Conservation (phyloP, 2,797 vertebrate species). For the Mormyrops boulengeri region DNA sequence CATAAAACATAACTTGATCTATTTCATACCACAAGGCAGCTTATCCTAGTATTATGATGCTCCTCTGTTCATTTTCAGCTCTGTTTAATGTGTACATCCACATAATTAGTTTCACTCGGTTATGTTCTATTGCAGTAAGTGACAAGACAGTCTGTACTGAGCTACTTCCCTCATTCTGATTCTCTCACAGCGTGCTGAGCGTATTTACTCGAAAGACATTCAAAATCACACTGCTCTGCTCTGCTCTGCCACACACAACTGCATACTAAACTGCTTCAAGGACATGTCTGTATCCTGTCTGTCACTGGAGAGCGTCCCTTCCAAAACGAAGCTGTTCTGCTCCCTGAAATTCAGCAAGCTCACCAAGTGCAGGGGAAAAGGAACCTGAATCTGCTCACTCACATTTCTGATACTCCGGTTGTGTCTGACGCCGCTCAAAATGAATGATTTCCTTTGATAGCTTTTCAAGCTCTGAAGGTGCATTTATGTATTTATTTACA, state of each 20-base stretch:
- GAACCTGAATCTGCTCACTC: constrained; percentile 49
- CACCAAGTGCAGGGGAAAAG: constrained; percentile 46
- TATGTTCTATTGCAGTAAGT: constrained; percentile 13
- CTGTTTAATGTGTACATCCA: not conserved
- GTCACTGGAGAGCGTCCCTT: not conserved
- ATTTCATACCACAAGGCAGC: not conserved
- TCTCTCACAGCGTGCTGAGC: constrained; percentile 13
- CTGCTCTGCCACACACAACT: constrained; percentile 21
- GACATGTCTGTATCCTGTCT: constrained; percentile 29
- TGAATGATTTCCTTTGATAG: constrained; percentile 50
- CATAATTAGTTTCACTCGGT: not conserved
- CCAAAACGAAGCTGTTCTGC: not conserved
- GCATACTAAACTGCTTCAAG: constrained; percentile 45
- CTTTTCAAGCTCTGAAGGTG: constrained; percentile 31
- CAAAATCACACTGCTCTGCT: constrained; percentile 32
- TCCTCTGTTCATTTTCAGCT: constrained; percentile 14
- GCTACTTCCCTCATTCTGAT: constrained; percentile 27
- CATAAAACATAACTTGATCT: not conserved
- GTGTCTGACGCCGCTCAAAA: constrained; percentile 39
- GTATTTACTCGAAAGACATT: constrained; percentile 40
- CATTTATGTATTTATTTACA: constrained; percentile 53
- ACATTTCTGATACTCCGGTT: constrained; percentile 49
- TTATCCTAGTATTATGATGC: not conserved
- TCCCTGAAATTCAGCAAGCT: constrained; percentile 40
- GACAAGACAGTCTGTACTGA: constrained; percentile 17